These are phyloP conservation scores for Poeciliopsis paucimaculata DNA, from an alignment of 2,797 vertebrate species.

Conservation along the genomic window DNA sequence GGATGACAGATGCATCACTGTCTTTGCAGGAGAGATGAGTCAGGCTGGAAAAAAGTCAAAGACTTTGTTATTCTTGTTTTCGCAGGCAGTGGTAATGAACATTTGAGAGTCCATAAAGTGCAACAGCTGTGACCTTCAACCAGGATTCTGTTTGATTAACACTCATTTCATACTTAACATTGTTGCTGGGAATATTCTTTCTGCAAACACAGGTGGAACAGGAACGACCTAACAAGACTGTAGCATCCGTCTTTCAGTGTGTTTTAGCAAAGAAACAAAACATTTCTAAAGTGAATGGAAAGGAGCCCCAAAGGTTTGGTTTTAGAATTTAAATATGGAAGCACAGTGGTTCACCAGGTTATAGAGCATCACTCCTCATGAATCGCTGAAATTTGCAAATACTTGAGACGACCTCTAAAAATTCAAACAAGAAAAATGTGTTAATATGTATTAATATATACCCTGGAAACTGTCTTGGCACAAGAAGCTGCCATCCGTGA, in stretches of 20 bases:
- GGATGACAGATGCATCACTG: constrained; percentile 13
- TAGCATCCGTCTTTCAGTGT: neutral
- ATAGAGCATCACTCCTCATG: no score
- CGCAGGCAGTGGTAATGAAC: constrained; percentile 23
- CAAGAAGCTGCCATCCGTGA: neutral
- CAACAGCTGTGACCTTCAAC: constrained; percentile 25
- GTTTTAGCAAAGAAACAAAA: neutral
- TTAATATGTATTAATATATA: neutral
- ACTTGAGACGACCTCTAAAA: neutral
- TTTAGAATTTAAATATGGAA: neutral
- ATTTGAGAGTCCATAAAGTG: constrained; percentile 17
- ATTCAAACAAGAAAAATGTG: neutral
- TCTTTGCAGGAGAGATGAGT: constrained; percentile 1
- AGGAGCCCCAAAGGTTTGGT: neutral
- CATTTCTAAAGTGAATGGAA: neutral
- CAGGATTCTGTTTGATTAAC: constrained; percentile 38
- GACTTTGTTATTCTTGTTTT: constrained; percentile 1
- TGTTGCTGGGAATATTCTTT: constrained; percentile 6
- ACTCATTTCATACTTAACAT: constrained; percentile 29
- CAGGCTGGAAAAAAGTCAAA: constrained; percentile 2
- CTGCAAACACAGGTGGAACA: constrained; percentile 51
- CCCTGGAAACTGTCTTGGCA: neutral
- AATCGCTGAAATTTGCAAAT: no score
- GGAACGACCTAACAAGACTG: neutral
- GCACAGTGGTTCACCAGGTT: no score